phyloP scores from a whole-genome alignment of 2,113 vertebrate genomes.

The Lasiurus borealis region DNA sequence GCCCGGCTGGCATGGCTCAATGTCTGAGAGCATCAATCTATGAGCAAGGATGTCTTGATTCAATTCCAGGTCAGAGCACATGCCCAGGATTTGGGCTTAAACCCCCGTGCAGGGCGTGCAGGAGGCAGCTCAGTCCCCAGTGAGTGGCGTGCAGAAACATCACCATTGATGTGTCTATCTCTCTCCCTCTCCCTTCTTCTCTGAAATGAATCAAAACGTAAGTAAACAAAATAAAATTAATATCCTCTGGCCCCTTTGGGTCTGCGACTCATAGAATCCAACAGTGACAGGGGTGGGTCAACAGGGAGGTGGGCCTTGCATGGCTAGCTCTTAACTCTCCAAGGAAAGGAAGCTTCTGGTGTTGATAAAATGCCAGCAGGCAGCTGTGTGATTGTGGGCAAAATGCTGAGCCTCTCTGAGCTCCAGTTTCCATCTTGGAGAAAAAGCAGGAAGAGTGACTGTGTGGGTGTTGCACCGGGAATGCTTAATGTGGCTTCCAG shows the following conservation, averaged over 20 bases:
- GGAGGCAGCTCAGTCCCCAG: no score
- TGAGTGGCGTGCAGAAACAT: no score
- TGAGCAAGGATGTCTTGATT: no score
- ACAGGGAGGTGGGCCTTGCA: background rate
- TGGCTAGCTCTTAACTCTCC: background rate
- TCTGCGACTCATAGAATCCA: background rate
- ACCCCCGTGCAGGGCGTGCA: no score
- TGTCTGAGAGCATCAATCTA: no score
- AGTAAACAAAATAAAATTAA: background rate
- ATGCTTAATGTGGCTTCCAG: background rate
- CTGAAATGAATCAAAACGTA: no score
- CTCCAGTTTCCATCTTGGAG: background rate
- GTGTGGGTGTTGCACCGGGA: background rate
- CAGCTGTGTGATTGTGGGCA: background rate
- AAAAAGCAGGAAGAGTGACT: background rate
- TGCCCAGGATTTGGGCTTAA: no score
- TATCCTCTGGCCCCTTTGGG: background rate
- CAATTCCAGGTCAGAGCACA: no score
- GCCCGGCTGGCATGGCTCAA: no score
- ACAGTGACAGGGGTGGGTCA: background rate
- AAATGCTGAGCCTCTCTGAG: background rate
- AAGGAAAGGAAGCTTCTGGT: background rate
- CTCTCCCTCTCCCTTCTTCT: no score
- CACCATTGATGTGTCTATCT: no score
- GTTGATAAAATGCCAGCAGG: background rate